Evolutionary conservation across 2,797 vertebrate genomes (phyloP), one percentile per base, ranked within the genome.

Genomic region (Pelochelys cantorii): DNA sequence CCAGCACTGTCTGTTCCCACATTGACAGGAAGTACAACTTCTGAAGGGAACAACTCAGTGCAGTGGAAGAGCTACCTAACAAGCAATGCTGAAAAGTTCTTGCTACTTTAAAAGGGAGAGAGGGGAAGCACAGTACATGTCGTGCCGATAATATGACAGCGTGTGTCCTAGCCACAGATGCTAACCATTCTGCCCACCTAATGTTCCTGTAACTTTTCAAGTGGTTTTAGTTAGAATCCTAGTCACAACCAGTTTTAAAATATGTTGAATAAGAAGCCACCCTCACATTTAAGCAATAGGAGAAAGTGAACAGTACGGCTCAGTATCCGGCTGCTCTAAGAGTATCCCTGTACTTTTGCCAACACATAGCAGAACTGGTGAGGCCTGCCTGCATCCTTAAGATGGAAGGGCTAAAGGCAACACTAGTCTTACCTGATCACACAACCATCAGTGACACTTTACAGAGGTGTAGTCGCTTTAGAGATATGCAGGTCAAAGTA

Each of bases 271-370:
- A 82, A 85, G 94, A 86, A 62, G 25, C 57, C 86, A 91, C 27
- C 90, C 65, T 94, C 34, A 3, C 84, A 60, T 81, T 86, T 53
- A 90, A 85, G 83, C 0, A 0, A 74, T 87, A 87, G 84, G 88
- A 90, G 90, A 65, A 74, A 94, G 68, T 7, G 78, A 94, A 93
- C 90, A 84, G 88, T 74, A 85, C 1, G 10, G 65, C 79, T 87
- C 56, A 13, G 53, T 20, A n/a, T 77, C 48, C 75, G 74, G 29
- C 7, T 37, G 77, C 53, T 68, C 12, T 81, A 90, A 90, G 90
- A 95, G 93, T 93, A 65, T 90, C 10, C 92, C 93, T 48, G 88
- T 12, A 68, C 18, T 5, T 9, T 20, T 68, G 83, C 13, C n/a
- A 5, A 17, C 54, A 74, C 90, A 79, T n/a, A 78, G 77, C 34